phyloP scores from a whole-genome alignment of 2,797 vertebrate genomes.

The Pteronotus mesoamericanus region DNA sequence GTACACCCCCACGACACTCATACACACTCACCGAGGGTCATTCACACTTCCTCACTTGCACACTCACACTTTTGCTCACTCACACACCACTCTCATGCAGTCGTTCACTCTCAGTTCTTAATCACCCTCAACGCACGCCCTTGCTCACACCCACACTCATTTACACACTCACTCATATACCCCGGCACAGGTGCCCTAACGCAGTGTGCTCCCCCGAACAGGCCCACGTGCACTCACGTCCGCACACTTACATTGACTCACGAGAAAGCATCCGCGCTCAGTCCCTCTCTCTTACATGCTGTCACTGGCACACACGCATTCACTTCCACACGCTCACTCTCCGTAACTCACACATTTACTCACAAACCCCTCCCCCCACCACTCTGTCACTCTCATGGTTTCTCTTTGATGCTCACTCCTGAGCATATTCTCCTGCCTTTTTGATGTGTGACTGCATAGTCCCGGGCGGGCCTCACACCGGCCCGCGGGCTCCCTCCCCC shows the following conservation, averaged over 20 bases:
- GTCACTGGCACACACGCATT: not conserved
- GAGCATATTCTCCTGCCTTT: not conserved
- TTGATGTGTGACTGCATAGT: too few relatives aligned
- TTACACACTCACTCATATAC: not conserved
- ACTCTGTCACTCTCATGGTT: not conserved
- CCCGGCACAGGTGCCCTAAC: not conserved
- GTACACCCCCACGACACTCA: rapidly evolving
- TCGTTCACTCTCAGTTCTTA: not conserved
- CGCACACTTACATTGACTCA: not conserved
- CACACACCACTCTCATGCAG: not conserved
- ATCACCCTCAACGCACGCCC: not conserved
- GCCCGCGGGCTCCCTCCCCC: too few relatives aligned
- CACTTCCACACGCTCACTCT: not conserved
- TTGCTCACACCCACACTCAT: not conserved
- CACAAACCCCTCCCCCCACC: not conserved
- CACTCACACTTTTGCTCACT: not conserved
- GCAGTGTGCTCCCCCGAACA: rapidly evolving
- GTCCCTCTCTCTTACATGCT: not conserved
- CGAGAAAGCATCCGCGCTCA: not conserved
- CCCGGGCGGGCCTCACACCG: too few relatives aligned
- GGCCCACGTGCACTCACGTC: rapidly evolving
- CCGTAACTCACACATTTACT: not conserved
- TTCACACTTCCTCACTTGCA: not conserved
- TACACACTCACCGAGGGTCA: too few relatives aligned
- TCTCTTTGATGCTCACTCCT: not conserved